phyloP scores from a whole-genome alignment of 2,888 invertebrate genomes.

The Apamea epomidion region DNA sequence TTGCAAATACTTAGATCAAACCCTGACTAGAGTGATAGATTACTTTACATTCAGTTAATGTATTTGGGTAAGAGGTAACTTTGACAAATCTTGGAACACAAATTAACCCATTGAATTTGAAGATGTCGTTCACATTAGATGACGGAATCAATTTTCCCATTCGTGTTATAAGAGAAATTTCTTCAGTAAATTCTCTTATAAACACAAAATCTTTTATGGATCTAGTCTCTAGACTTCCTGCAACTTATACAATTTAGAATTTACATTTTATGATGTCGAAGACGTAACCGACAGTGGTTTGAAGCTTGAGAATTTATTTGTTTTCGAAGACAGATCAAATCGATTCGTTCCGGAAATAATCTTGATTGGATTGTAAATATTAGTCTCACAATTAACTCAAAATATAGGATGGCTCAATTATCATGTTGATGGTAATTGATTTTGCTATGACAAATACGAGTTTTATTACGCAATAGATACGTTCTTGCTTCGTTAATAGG shows the following conservation, averaged over 20 bases:
- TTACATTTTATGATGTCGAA: slow-evolving; percentile 45
- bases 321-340: slow-evolving; percentile 54
- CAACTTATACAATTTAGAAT: slow-evolving; percentile 28
- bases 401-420: slow-evolving; percentile 52
- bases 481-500: slow-evolving; percentile 32
- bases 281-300: slow-evolving; percentile 42
- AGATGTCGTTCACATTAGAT: not conserved
- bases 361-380: slow-evolving; percentile 59
- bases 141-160: not conserved
- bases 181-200: slow-evolving; percentile 2
- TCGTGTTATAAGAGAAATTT: not conserved
- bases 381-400: slow-evolving; percentile 52
- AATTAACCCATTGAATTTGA: not conserved
- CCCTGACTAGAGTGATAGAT: not conserved
- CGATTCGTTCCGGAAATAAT: slow-evolving; percentile 58
- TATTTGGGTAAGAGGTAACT: not conserved
- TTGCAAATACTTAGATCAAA: not conserved
- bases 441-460: slow-evolving; percentile 49
- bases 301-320: slow-evolving; percentile 51
- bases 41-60: not conserved
- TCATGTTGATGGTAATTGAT: slow-evolving; percentile 56
- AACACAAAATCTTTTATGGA: slow-evolving; percentile 20
- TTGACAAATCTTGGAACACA: not conserved
- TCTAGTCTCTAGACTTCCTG: slow-evolving; percentile 27
- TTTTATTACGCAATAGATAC: slow-evolving; percentile 48